Percentiles rank a stretch among this genome's conserved stretches.
Conservation (phyloP, 2,797 vertebrate genomes). For the Anas bernieri region DNA sequence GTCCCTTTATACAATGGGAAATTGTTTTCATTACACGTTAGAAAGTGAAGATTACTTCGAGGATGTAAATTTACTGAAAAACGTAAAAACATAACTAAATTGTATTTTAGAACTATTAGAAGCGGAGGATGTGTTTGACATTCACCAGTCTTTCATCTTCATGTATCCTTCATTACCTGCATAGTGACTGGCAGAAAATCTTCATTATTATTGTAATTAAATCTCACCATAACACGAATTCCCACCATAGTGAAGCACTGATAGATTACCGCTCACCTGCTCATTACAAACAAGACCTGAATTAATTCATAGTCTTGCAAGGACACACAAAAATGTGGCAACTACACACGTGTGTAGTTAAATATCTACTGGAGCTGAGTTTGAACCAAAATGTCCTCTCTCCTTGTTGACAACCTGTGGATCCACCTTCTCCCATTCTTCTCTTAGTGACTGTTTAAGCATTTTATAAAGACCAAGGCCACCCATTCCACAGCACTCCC, state of each 20-base stretch:
- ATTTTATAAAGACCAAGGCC: background rate
- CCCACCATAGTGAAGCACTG: background rate
- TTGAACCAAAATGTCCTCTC: background rate
- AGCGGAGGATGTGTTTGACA: background rate
- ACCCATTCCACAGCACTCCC: background rate
- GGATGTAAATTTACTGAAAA: background rate
- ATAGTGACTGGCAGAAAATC: background rate
- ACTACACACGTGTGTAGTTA: background rate
- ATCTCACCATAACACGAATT: background rate
- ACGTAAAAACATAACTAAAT: fast-evolving
- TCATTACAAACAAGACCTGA: background rate
- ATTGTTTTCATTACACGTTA: background rate
- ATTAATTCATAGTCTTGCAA: background rate
- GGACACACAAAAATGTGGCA: background rate
- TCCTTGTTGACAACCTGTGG: background rate
- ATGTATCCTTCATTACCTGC: background rate
- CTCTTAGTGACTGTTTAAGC: background rate
- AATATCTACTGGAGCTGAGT: background rate
- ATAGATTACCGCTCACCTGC: background rate
- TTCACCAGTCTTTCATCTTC: background rate
- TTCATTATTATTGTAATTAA: background rate
- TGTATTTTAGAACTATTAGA: background rate
- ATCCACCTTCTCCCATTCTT: background rate
- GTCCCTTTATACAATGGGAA: background rate
- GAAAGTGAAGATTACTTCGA: background rate